Conservation (phyloP, 2,888 invertebrate species). For the Harpagoxenus sublaevis region DNA sequence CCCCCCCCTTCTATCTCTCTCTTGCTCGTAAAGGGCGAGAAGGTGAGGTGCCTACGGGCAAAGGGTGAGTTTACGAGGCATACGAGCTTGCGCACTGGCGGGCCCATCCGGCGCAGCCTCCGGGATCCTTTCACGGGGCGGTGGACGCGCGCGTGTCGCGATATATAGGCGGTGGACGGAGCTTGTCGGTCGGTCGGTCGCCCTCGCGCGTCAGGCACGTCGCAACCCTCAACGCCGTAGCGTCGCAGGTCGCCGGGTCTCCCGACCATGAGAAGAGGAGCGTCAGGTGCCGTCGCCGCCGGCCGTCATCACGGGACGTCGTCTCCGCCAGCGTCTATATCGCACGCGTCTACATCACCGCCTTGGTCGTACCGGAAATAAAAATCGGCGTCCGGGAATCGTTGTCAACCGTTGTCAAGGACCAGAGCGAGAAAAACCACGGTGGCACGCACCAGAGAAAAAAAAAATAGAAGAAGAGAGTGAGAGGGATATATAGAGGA, state of each 20-base stretch:
- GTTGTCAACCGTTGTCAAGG: constrained; percentile 20
- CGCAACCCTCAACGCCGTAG: constrained; percentile 75
- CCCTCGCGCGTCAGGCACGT: constrained; percentile 75
- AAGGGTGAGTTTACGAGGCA: constrained; percentile 38
- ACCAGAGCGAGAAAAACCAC: background rate
- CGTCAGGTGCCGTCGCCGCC: constrained; percentile 66
- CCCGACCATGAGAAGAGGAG: constrained; percentile 74
- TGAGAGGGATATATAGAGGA: background rate
- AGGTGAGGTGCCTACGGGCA: constrained; percentile 9
- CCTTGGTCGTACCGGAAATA: background rate
- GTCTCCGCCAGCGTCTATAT: constrained; percentile 41
- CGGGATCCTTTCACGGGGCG: constrained; percentile 62
- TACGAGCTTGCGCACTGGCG: constrained; percentile 41
- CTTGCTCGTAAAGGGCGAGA: background rate
- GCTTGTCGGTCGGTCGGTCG: constrained; percentile 53
- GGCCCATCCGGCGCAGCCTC: constrained; percentile 47
- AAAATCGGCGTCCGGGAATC: constrained; percentile 5
- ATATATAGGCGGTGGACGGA: constrained; percentile 33
- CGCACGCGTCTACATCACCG: constrained; percentile 23
- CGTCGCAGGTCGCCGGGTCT: constrained; percentile 60
- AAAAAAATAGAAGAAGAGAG: background rate
- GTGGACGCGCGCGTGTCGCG: constrained; percentile 59
- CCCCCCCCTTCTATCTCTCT: background rate
- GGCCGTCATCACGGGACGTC: constrained; percentile 58
- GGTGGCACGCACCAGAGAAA: background rate